A percentile compares a stretch with the other conserved stretches of the same genome.
phyloP scores from a whole-genome alignment of 2,888 invertebrate species.

The Electrophaes corylata region DNA sequence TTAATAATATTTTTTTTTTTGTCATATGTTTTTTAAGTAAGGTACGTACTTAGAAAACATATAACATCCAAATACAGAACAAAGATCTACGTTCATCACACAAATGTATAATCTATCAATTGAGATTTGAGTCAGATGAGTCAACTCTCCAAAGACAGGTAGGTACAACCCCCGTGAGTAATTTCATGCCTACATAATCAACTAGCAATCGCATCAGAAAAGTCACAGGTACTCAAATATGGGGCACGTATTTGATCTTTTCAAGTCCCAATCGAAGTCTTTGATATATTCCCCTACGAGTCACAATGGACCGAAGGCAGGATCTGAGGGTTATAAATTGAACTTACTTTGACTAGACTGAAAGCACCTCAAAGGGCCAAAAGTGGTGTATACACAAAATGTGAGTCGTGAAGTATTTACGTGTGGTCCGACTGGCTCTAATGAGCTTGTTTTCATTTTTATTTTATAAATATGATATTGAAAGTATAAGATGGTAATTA shows the following conservation, averaged over 20 bases:
- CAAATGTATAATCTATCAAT: not conserved
- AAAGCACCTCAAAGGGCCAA: constrained; percentile 29
- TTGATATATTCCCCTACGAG: constrained; percentile 71
- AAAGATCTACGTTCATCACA: too few relatives aligned
- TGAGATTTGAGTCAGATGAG: not conserved
- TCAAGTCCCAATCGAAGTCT: constrained; percentile 76
- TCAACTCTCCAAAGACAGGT: not conserved
- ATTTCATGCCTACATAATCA: constrained; percentile 34
- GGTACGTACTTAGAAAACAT: too few relatives aligned
- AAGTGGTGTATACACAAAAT: constrained; percentile 43
- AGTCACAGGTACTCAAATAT: constrained; percentile 63
- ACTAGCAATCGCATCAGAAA: constrained; percentile 51
- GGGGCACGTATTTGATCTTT: constrained; percentile 74
- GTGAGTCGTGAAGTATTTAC: constrained; percentile 49
- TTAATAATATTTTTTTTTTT: too few relatives aligned
- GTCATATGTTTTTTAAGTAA: too few relatives aligned
- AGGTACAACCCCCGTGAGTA: constrained; percentile 2
- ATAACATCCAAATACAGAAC: too few relatives aligned
- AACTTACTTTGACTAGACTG: constrained; percentile 65
- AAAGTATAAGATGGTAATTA: not conserved
- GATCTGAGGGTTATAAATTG: constrained; percentile 60
- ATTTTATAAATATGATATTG: constrained; percentile 3
- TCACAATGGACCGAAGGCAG: constrained; percentile 60
- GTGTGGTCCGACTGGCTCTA: constrained; percentile 42
- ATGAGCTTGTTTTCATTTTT: constrained; percentile 28